These are phyloP conservation scores for Oxyruncus cristatus DNA, from an alignment of 2,113 vertebrate species.

Conservation along the genomic window DNA sequence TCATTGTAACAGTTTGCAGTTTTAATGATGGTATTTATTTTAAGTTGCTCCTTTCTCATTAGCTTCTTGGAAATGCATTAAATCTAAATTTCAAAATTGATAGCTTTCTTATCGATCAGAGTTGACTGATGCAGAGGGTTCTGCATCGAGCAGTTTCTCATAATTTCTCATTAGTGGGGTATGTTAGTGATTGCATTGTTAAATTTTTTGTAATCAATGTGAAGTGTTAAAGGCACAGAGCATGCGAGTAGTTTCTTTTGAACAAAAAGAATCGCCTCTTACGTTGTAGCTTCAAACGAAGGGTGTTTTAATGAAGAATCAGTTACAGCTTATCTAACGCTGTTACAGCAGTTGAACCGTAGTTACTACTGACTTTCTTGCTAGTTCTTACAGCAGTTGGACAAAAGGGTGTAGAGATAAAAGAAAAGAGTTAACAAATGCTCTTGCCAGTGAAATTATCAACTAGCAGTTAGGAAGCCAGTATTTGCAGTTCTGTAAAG, in stretches of 20 bases:
- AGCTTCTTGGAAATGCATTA: slow-evolving; percentile 71
- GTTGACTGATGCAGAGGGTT: slow-evolving; percentile 56
- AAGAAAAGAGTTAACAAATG: background rate
- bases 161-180: slow-evolving; percentile 55
- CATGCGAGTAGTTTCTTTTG: slow-evolving; percentile 41
- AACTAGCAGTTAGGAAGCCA: slow-evolving; percentile 51
- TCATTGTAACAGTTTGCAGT: slow-evolving; percentile 70
- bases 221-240: slow-evolving; percentile 63
- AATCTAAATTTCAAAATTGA: slow-evolving; percentile 65
- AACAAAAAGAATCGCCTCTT: slow-evolving; percentile 33
- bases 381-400: slow-evolving; percentile 1
- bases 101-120: slow-evolving; percentile 64
- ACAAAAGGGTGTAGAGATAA: background rate
- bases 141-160: slow-evolving; percentile 47
- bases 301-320: slow-evolving; percentile 39
- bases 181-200: slow-evolving; percentile 58
- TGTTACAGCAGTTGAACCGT: slow-evolving; percentile 13
- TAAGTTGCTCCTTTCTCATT: slow-evolving; percentile 70
- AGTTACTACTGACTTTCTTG: slow-evolving; percentile 2
- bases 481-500: slow-evolving; percentile 54
- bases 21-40: slow-evolving; percentile 70
- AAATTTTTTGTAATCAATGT: slow-evolving; percentile 48
- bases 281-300: slow-evolving; percentile 27
- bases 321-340: slow-evolving; percentile 27
- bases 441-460: slow-evolving; percentile 43